phyloP scores from a whole-genome alignment of 2,797 vertebrate genomes.

The Diplodus sargus region DNA sequence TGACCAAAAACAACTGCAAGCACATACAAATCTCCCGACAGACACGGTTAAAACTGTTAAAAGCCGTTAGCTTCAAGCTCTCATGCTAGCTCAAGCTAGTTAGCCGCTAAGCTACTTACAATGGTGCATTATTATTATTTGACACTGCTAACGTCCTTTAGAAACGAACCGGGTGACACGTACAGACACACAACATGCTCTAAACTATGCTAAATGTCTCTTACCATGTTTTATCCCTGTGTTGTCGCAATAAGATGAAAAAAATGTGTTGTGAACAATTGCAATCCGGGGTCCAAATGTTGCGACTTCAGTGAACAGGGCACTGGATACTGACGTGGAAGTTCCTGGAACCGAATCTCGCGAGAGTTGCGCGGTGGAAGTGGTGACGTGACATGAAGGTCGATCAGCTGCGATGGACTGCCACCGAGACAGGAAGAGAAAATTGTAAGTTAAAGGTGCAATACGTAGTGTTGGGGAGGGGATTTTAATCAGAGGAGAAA shows the following conservation, averaged over 20 bases:
- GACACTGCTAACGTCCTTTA: background rate
- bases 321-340: conserved; percentile 92
- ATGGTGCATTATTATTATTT: conserved; percentile 20
- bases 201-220: background rate
- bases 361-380: conserved; percentile 62
- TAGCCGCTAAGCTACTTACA: conserved; percentile 63
- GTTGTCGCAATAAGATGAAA: conserved; percentile 57
- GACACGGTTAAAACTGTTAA: background rate
- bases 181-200: background rate
- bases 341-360: conserved; percentile 85
- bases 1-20: background rate
- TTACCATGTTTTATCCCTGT: conserved; percentile 80
- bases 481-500: too few species aligned
- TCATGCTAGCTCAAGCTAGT: conserved; percentile 58
- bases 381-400: conserved; percentile 72
- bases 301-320: conserved; percentile 48
- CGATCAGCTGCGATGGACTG: background rate
- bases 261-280: conserved; percentile 41
- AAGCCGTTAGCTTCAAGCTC: conserved; percentile 2
- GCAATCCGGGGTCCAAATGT: conserved; percentile 40
- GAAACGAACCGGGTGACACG: background rate
- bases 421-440: conserved; percentile 4
- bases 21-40: background rate
- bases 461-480: too few species aligned
- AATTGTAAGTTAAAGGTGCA: too few species aligned